phyloP scores from a whole-genome alignment of 2,797 vertebrate species.

The Triplophysa bombifrons region DNA sequence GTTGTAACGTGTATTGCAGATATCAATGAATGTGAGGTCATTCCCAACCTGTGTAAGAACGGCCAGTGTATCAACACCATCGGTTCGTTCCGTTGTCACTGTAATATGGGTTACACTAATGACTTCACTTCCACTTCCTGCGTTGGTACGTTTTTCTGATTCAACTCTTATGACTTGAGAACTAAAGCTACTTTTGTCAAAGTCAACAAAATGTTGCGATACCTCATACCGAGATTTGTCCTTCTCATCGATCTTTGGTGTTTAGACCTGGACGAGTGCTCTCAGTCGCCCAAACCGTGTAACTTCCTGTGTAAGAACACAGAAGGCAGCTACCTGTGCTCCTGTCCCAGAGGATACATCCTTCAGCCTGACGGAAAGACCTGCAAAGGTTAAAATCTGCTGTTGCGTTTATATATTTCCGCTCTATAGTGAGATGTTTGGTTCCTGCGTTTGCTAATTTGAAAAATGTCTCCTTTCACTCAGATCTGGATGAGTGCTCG shows the following conservation, averaged over 20 bases:
- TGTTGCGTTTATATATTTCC: neutral
- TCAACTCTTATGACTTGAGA: neutral
- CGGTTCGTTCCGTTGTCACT: slow-evolving; percentile 92
- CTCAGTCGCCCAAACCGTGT: slow-evolving; percentile 87
- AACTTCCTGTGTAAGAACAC: slow-evolving; percentile 97
- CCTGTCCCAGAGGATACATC: slow-evolving; percentile 89
- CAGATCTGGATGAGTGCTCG: slow-evolving; percentile 84
- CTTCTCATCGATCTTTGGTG: neutral
- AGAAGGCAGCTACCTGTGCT: slow-evolving; percentile 92
- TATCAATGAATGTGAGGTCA: slow-evolving; percentile 89
- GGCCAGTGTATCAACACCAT: slow-evolving; percentile 91
- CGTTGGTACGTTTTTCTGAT: slow-evolving; percentile 74
- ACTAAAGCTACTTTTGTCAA: neutral
- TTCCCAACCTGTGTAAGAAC: slow-evolving; percentile 85
- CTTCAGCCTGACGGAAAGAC: slow-evolving; percentile 90
- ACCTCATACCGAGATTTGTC: neutral
- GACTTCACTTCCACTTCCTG: slow-evolving; percentile 85
- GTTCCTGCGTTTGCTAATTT: neutral
- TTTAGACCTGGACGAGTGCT: slow-evolving; percentile 90
- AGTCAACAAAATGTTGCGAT: neutral
- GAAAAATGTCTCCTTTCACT: neutral
- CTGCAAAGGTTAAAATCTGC: slow-evolving; percentile 84
- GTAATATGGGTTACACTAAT: slow-evolving; percentile 82
- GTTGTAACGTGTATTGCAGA: slow-evolving; percentile 68
- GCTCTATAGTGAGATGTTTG: neutral